These are phyloP conservation scores for Neosalanx taihuensis DNA, from an alignment of 2,797 vertebrate species.

Conservation along the genomic window DNA sequence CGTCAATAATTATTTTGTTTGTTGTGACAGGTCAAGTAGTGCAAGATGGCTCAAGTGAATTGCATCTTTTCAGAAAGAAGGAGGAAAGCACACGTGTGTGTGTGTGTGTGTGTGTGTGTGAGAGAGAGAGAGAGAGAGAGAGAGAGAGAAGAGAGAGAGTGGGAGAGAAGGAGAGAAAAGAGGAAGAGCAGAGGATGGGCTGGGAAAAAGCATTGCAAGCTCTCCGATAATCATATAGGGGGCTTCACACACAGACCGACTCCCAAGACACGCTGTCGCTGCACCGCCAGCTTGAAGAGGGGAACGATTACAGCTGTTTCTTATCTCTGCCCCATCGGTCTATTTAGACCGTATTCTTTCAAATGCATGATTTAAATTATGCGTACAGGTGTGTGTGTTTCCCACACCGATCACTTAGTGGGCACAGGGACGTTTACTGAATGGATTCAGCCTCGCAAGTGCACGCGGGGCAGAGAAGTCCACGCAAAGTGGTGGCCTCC, in stretches of 20 bases:
- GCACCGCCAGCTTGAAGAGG: conserved; percentile 29
- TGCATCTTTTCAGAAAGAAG: conserved; percentile 50
- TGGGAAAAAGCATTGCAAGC: conserved; percentile 21
- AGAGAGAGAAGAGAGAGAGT: not conserved
- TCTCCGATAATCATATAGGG: conserved; percentile 11
- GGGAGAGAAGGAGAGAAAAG: not conserved
- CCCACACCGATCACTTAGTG: not conserved
- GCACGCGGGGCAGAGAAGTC: conserved; percentile 16
- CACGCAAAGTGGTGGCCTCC: conserved; percentile 28
- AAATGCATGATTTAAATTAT: not conserved
- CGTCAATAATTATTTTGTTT: not conserved
- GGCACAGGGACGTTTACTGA: conserved; percentile 12
- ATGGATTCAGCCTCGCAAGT: conserved; percentile 18
- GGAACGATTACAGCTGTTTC: conserved; percentile 39
- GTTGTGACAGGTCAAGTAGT: conserved; percentile 25
- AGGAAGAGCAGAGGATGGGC: conserved; percentile 6
- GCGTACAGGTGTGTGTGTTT: not conserved
- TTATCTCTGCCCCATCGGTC: conserved; percentile 37
- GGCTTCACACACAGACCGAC: conserved; percentile 29
- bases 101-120: conserved; percentile 21
- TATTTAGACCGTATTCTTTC: conserved; percentile 26
- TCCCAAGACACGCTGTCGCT: conserved; percentile 10
- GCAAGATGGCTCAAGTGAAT: conserved; percentile 48
- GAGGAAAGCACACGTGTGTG: conserved; percentile 18
- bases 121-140: conserved; percentile 1